Conservation (phyloP, 1,140 invertebrate species). For the Sycobia sp. region DNA sequence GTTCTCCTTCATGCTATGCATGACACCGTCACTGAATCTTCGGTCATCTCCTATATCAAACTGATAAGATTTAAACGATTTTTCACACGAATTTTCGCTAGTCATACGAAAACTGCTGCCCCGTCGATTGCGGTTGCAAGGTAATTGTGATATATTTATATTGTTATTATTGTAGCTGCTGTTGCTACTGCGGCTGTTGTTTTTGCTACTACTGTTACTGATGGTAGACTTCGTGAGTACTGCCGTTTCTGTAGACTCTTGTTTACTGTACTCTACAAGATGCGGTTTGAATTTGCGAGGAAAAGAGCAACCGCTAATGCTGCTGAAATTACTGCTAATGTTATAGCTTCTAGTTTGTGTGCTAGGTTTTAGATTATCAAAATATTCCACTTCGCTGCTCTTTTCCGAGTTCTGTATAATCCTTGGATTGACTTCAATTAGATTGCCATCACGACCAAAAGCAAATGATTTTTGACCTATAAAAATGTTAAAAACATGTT, state of each 20-base stretch:
- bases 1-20: slow-evolving; percentile 21
- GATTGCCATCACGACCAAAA: slow-evolving; percentile 61
- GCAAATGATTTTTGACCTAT: slow-evolving; percentile 63
- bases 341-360: background rate
- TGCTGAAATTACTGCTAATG: too few relatives aligned
- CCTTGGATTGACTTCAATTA: slow-evolving; percentile 51
- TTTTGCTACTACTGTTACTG: slow-evolving; percentile 5
- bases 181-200: background rate
- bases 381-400: background rate
- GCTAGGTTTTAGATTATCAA: background rate
- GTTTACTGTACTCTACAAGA: background rate
- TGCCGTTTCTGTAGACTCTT: slow-evolving; percentile 18
- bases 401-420: background rate
- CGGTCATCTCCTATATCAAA: slow-evolving; percentile 31
- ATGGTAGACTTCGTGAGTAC: background rate
- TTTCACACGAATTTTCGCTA: slow-evolving; percentile 41
- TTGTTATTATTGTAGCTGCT: background rate
- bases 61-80: background rate
- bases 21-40: slow-evolving; percentile 46
- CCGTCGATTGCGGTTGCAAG: background rate
- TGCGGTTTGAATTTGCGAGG: background rate
- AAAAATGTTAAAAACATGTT: background rate
- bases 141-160: too few relatives aligned
- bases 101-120: slow-evolving; percentile 37
- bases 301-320: too few relatives aligned